Conservation (phyloP, 2,113 vertebrate genomes). For the Cyprinodon variegatus region DNA sequence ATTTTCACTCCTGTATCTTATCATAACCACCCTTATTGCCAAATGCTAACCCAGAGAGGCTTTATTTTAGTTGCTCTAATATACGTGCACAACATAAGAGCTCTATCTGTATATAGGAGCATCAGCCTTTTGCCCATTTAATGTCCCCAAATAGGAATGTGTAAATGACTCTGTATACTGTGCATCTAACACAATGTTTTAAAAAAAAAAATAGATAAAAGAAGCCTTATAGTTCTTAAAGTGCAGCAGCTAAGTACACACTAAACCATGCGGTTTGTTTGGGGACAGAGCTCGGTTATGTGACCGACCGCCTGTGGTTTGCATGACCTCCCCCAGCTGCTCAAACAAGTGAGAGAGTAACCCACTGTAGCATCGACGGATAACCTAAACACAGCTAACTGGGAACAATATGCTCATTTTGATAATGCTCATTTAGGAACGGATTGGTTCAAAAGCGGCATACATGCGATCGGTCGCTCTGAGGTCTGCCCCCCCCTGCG, state of each 20-base stretch:
- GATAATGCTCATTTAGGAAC: background rate
- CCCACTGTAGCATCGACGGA: constrained; percentile 4
- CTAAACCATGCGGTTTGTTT: constrained; percentile 77
- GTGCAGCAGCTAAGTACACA: constrained; percentile 78
- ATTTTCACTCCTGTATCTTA: constrained; percentile 75
- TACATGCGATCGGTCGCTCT: constrained; percentile 36
- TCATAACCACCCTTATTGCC: constrained; percentile 66
- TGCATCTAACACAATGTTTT: constrained; percentile 84
- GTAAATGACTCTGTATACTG: constrained; percentile 79
- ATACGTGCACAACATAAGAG: constrained; percentile 67
- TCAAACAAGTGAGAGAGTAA: constrained; percentile 39
- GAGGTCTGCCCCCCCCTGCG: constrained; percentile 58
- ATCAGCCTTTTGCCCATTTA: constrained; percentile 57
- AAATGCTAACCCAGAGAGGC: constrained; percentile 67
- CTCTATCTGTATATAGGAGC: constrained; percentile 78
- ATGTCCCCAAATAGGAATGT: constrained; percentile 64
- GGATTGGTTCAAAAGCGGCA: constrained; percentile 2
- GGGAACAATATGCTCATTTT: background rate
- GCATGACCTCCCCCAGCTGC: constrained; percentile 51
- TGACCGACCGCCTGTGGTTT: constrained; percentile 33
- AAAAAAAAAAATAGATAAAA: constrained; percentile 50
- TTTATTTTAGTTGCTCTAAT: constrained; percentile 63
- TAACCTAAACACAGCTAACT: background rate
- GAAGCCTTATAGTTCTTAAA: constrained; percentile 81
- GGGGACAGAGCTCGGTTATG: constrained; percentile 69